Conservation (phyloP, 2,888 invertebrate genomes). For the Aethes cnicana region DNA sequence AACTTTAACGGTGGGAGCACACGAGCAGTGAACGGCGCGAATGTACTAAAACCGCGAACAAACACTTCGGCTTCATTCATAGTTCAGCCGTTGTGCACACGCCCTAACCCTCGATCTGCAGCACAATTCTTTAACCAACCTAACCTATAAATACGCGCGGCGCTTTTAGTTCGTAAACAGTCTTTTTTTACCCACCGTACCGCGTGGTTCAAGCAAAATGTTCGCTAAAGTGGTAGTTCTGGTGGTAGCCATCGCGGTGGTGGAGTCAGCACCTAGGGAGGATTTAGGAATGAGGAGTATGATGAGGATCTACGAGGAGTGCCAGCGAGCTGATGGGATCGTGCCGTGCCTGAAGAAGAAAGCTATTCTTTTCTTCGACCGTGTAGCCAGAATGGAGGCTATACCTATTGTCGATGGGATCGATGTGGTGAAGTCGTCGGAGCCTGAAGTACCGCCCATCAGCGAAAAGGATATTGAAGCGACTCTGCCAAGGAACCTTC, state of each 20-base stretch:
- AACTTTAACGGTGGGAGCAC: slow-evolving; percentile 20
- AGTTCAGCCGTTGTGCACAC: slow-evolving; percentile 35
- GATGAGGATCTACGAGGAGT: slow-evolving; percentile 89
- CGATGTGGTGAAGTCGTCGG: slow-evolving; percentile 83
- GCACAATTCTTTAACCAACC: slow-evolving; percentile 57
- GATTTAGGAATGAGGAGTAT: slow-evolving; percentile 85
- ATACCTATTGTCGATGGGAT: slow-evolving; percentile 84
- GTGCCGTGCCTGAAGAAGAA: slow-evolving; percentile 91
- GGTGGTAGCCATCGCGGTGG: slow-evolving; percentile 41
- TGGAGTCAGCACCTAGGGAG: slow-evolving; percentile 51
- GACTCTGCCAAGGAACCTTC: slow-evolving; percentile 84
- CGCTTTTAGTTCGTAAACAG: slow-evolving; percentile 66
- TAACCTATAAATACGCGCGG: slow-evolving; percentile 73
- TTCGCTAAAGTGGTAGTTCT: slow-evolving; percentile 57
- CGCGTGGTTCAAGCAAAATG: slow-evolving; percentile 58
- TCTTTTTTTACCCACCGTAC: slow-evolving; percentile 76
- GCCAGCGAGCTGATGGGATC: slow-evolving; percentile 86
- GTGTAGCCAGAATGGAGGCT: slow-evolving; percentile 87
- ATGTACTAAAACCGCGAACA: slow-evolving; percentile 17
- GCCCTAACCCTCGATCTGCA: slow-evolving; percentile 52
- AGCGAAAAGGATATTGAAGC: slow-evolving; percentile 88
- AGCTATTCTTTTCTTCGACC: slow-evolving; percentile 89
- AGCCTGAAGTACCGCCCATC: slow-evolving; percentile 68
- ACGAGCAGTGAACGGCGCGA: slow-evolving; percentile 25
- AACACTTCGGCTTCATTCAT: slow-evolving; percentile 31